Evolutionary conservation across 2,113 vertebrate species (phyloP).

Genomic region (Tachycineta bicolor): DNA sequence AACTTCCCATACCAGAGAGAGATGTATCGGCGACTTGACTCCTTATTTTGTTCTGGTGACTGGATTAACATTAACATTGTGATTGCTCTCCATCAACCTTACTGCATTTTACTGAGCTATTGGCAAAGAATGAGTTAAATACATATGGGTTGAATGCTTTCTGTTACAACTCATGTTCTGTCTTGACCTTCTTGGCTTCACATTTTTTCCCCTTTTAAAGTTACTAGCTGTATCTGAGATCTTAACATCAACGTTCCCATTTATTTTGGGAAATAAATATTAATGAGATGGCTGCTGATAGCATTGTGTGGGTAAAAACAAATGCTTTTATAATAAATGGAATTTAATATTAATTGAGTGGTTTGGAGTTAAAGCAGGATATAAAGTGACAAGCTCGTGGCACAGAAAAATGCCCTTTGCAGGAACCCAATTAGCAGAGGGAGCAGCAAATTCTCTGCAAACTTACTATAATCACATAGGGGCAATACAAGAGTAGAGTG

Average conservation of each 20-base stretch:
- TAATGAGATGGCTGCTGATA: constrained; percentile 62
- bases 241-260: background rate
- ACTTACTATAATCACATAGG: background rate
- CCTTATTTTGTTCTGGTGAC: background rate
- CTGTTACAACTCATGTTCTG: constrained; percentile 28
- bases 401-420: constrained; percentile 38
- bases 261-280: constrained; percentile 66
- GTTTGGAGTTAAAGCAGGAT: constrained; percentile 59
- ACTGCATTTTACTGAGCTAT: background rate
- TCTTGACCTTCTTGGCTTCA: constrained; percentile 18
- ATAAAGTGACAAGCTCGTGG: constrained; percentile 34
- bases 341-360: constrained; percentile 61
- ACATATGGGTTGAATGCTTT: background rate
- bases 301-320: constrained; percentile 41
- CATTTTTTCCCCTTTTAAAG: constrained; percentile 11
- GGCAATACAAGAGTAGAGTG: constrained; percentile 9
- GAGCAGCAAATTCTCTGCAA: constrained; percentile 42
- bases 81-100: background rate
- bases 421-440: constrained; percentile 61
- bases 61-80: background rate
- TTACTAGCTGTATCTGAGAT: background rate
- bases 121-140: background rate
- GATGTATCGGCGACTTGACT: background rate
- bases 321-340: constrained; percentile 57
- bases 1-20: background rate